Base-by-base conservation (phyloP, 1,140 invertebrate genomes). In the Caerostris extrusa region DNA sequence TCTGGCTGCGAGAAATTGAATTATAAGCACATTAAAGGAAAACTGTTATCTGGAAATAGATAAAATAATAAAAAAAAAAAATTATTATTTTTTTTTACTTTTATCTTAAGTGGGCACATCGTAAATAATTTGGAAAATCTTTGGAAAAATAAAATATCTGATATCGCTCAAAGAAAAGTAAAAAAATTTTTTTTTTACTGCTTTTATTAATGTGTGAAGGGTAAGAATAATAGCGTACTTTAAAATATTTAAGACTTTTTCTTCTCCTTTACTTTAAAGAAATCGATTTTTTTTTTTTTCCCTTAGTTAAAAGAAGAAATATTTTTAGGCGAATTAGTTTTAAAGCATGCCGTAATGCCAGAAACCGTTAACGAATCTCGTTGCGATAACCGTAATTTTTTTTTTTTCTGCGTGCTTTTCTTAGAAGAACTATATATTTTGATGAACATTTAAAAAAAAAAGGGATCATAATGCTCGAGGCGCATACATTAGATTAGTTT, bases 21-120 rank as follows among this genome's bases (percentile, higher is more conserved):
- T 91, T 82, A 91, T 91, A 91, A 91, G 90, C 71, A 50, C 90
- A 91, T 91, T 91, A 91, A 91, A 91, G 90, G 50, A 82, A 91
- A 55, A 91, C 82, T 57, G 53, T 90, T 90, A 90, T 71, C 87
- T 53, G 34, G 53, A 56, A 34, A 57, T 3, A 14, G 34, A 34
- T 34, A 34, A 34, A 34, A 34, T 34, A 34, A 34, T 34, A 1
- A 34, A 34, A 34, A 2, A 34, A 34, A 34, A 34, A 34, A 34
- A 0, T 34, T 34, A n/a, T 34, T 89, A n/a, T 34, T 89, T 90
- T 71, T 53, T 50, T n/a, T 14, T 55, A n/a, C 14, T 3, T n/a
- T 7, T 57, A 34, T 34, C 34, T 5, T 34, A 19, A 34, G n/a
- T 77, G 12, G 17, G 81, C 81, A 55, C 87, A 10, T 90, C 50